Evolutionary conservation across 2,888 invertebrate genomes (phyloP), one percentile per base, ranked within the genome.

Genomic region (Venusia cambrica): DNA sequence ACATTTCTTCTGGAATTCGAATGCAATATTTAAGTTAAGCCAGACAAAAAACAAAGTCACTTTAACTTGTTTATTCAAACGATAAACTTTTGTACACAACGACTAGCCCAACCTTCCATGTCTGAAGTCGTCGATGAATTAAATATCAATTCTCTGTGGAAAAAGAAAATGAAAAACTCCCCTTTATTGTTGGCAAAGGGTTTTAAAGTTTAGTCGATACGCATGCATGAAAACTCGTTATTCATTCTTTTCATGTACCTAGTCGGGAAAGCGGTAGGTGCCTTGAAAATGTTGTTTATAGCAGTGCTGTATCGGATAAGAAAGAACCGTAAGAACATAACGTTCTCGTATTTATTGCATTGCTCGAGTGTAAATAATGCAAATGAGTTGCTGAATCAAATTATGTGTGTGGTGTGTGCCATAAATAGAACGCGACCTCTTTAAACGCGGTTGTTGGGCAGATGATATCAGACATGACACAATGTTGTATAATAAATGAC

Each of bases 1-100:
- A 92, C 81, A 95, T 90, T 88, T 95, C 95, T 84, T 94, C 95
- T 95, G 84, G 27, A 89, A 89, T 51, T 38, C 53, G 53, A 51
- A 44, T 41, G 25, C 45, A 18, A 45, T 33, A 10, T 30, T 26
- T 34, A 28, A 38, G 39, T 30, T 47, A 9, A 12, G 14, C 6
- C n/a, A 10, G n/a, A 21, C 7, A 15, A 4, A 12, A 2, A 15
- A 20, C 7, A 5, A 10, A 11, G 24, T 22, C 5, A 7, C 15
- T 7, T 27, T 11, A n/a, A n/a, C 15, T 9, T 13, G n/a, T 22
- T 22, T 18, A 37, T 25, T 22, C 10, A 11, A 27, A 27, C 15
- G 5, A 28, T 22, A 24, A 40, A 40, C 21, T 32, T 29, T 37
- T 29, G 8, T 25, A 37, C 36, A 45, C 44, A 38, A 47, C 43